Percentiles rank a stretch among this genome's conserved stretches.
Conservation (phyloP, 1,140 invertebrate species). For the Tenebrio molitor region DNA sequence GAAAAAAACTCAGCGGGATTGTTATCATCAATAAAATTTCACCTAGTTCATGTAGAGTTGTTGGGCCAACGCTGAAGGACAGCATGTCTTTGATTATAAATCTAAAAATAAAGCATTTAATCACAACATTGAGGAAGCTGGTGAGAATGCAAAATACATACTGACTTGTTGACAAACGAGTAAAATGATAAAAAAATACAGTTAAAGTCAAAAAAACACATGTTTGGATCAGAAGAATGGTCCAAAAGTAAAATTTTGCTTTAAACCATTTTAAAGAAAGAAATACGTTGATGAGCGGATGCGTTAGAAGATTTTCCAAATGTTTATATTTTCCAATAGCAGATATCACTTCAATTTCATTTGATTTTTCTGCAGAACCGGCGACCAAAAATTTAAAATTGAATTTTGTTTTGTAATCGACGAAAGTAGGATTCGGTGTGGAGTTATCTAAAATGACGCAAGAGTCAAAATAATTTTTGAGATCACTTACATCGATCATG, state of each 20-base stretch:
- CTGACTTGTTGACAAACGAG: neutral
- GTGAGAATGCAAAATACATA: neutral
- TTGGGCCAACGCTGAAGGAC: neutral
- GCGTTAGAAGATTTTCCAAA: neutral
- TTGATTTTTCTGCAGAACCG: neutral
- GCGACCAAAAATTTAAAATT: neutral
- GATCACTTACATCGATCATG: neutral
- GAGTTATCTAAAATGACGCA: slow-evolving; percentile 1
- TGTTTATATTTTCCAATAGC: neutral
- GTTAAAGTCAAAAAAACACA: neutral
- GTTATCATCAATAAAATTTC: neutral
- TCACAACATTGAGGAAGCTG: neutral
- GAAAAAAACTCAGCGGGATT: neutral
- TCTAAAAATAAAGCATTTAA: no score
- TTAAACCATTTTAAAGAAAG: neutral
- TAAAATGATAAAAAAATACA: neutral
- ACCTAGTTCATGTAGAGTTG: neutral
- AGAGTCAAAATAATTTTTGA: neutral
- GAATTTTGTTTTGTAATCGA: neutral
- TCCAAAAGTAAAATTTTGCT: neutral
- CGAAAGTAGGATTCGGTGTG: neutral
- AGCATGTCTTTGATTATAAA: neutral
- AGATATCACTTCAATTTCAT: neutral
- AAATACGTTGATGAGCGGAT: neutral
- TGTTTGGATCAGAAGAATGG: neutral